phyloP scores from a whole-genome alignment of 2,113 vertebrate genomes.

The Sprattus sprattus region DNA sequence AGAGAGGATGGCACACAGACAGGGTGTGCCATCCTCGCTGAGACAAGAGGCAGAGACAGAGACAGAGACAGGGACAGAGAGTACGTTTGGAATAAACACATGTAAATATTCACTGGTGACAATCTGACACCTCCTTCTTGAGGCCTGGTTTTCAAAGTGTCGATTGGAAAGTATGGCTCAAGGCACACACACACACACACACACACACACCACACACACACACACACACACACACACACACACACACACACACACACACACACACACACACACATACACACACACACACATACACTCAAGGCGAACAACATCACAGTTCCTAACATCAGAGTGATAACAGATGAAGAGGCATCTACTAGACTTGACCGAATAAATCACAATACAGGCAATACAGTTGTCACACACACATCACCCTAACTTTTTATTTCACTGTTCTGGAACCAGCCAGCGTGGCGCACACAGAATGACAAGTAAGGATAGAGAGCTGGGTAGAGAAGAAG shows the following conservation, averaged over 20 bases:
- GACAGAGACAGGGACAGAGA: not conserved
- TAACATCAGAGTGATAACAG: not conserved
- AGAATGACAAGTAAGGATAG: not conserved
- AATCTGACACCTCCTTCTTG: not conserved
- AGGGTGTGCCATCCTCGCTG: too few relatives aligned
- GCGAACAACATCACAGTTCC: not conserved
- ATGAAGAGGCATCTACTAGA: not conserved
- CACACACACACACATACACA: too few relatives aligned
- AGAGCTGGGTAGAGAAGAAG: not conserved
- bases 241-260: too few relatives aligned
- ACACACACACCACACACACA: too few relatives aligned
- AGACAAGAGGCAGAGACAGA: not conserved
- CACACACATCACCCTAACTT: not conserved
- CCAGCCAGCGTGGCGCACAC: not conserved
- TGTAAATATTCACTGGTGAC: constrained; percentile 5
- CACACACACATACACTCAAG: too few relatives aligned
- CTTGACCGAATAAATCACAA: not conserved
- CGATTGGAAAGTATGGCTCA: not conserved
- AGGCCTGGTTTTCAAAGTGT: not conserved
- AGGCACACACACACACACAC: too few relatives aligned
- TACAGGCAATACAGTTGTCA: not conserved
- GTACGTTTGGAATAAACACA: not conserved
- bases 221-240: too few relatives aligned
- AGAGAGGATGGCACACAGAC: not conserved
- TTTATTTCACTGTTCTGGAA: not conserved